Evolutionary conservation across 2,888 invertebrate species (phyloP).

Genomic region (Leucozona laternaria): DNA sequence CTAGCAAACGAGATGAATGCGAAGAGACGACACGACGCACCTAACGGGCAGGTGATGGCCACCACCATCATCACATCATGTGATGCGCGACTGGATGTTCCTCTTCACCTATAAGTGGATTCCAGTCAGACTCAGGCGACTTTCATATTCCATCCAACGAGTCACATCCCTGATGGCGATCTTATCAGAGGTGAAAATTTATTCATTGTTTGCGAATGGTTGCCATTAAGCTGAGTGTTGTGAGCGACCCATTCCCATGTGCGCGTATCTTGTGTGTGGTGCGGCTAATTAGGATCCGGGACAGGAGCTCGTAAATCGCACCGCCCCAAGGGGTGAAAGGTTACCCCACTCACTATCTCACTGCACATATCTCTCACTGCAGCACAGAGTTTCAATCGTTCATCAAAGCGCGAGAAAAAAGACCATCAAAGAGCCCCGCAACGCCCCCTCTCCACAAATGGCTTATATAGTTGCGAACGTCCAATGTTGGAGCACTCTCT

Average conservation of each 20-base stretch:
- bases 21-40: conserved; percentile 46
- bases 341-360: conserved; percentile 67
- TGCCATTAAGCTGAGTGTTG: conserved; percentile 58
- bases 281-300: conserved; percentile 67
- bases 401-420: conserved; percentile 46
- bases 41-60: conserved; percentile 68
- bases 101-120: not conserved
- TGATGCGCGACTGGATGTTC: not conserved
- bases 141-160: conserved; percentile 29
- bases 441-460: not conserved
- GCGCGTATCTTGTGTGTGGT: not conserved
- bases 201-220: conserved; percentile 77
- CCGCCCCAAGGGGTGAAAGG: conserved; percentile 75
- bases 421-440: not conserved
- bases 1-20: conserved; percentile 50
- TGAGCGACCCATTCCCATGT: conserved; percentile 7
- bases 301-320: conserved; percentile 71
- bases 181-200: conserved; percentile 79
- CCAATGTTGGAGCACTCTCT: conserved; percentile 42
- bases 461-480: not conserved
- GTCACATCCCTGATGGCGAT: conserved; percentile 75
- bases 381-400: conserved; percentile 44
- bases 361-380: conserved; percentile 7
- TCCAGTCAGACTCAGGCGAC: conserved; percentile 23
- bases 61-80: not conserved